Evolutionary conservation across 2,113 vertebrate species (phyloP), one percentile per base, ranked within the genome.

Genomic region (Amia ocellicauda): DNA sequence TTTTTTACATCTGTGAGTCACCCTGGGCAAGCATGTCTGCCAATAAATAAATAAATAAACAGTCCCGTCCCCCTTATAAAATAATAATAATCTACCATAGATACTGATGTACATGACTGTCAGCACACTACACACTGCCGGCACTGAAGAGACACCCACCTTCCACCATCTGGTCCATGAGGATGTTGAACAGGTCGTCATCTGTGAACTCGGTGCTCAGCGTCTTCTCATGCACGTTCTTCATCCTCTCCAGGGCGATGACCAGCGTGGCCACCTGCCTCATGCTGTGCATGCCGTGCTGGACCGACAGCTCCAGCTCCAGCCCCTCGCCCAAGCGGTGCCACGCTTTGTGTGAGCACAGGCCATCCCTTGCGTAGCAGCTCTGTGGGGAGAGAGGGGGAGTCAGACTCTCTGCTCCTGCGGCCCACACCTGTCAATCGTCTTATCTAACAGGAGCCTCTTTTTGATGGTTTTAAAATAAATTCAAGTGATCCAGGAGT

Each of bases 111-210:
- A n/a, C n/a, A n/a, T n/a, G n/a, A n/a, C n/a, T n/a, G n/a, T n/a
- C n/a, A n/a, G n/a, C n/a, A n/a, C n/a, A n/a, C n/a, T n/a, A n/a
- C n/a, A n/a, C n/a, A n/a, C n/a, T n/a, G n/a, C 20, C 7, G 3
- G 29, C n/a, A 56, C 11, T 29, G 40, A 45, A 17, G 27, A 45
- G 4, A n/a, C 17, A 2, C 1, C 53, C 82, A 86, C 85, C 83
- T 75, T 86, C 81, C 19, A 83, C 28, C 0, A 79, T 1, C 36
- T 17, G 77, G 0, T 84, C 85, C 70, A 84, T 3, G 68, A 84
- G 64, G 27, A 81, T 56, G 70, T 11, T 58, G 23, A 86, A 59
- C 70, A 85, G 71, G 63, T 68, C 36, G 7, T 80, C 70, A 2
- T 83, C 81, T 11, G 43, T 77, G 70, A 78, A 79, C 41, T 76